Base-by-base conservation (phyloP, 1,140 invertebrate species). In the Colletes latitarsis region DNA sequence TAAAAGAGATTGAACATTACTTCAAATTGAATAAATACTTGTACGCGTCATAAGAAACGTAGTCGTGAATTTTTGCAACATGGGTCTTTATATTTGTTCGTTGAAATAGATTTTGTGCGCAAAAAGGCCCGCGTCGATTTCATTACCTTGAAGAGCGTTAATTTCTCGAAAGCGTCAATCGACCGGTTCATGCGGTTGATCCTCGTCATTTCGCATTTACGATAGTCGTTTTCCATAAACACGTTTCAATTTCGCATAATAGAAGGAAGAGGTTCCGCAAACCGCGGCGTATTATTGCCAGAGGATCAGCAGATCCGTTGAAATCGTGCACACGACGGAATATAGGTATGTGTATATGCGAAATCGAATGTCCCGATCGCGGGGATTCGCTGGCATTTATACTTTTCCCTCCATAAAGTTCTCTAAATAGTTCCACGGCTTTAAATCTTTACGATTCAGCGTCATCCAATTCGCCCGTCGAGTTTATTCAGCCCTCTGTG, bases 191-290 rank as follows among this genome's bases (percentile, higher is more conserved):
- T 49, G 49, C 52, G 30, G 52, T 57, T 15, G 72, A 12, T n/a
- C 1, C 43, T 72, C 62, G 79, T 85, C 85, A 82, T 84, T 73
- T 77, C 58, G 67, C 73, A 81, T 83, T 84, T 82, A 82, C 74
- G 78, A 88, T 81, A 82, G 74, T 75, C 82, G 73, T 81, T 86
- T 84, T 74, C 76, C 81, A 88, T 87, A 86, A 90, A 85, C 80
- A 88, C 76, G 87, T 88, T 89, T 89, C 86, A 85, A 89, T 89
- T 86, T 84, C 85, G 81, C 21, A 82, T 66, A 77, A 82, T 84
- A 57, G 63, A 43, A 60, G 15, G 17, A 14, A n/a, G 15, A 60
- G 15, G 4, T 58, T 74, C 19, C 39, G 62, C 19, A 53, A 66
- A 80, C 43, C 58, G 46, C 49, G 58, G 15, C 4, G n/a, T 4